A percentile compares a stretch with the other conserved stretches of the same genome.
phyloP scores from a whole-genome alignment of 35 echinoderm and acorn worm genomes.

The Apostichopus parvimensis region DNA sequence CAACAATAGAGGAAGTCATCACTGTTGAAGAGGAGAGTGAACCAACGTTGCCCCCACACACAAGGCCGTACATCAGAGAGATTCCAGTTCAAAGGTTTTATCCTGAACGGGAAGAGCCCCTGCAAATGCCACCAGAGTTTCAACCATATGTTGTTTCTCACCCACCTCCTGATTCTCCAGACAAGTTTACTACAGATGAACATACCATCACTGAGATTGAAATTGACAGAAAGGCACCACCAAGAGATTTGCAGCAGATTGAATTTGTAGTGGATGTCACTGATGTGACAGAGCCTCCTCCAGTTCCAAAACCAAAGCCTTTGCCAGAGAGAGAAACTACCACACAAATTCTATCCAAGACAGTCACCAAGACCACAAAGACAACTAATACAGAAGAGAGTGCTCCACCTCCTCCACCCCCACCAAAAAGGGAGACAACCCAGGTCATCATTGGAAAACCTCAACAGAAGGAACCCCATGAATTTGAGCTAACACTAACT shows the following conservation, averaged over 20 bases:
- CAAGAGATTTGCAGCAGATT: conserved; percentile 45
- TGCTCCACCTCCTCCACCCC: neutral
- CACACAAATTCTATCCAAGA: neutral
- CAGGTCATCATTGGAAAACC: conserved; percentile 26
- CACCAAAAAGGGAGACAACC: conserved; percentile 37
- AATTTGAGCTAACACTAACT: conserved; percentile 49
- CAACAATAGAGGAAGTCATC: conserved; percentile 43
- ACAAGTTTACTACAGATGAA: conserved; percentile 39
- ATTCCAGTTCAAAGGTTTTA: conserved; percentile 28
- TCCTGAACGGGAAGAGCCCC: conserved; percentile 21
- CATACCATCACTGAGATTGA: conserved; percentile 41
- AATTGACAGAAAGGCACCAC: conserved; percentile 44
- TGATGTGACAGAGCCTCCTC: conserved; percentile 38
- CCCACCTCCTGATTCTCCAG: conserved; percentile 19
- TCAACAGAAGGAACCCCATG: conserved; percentile 40
- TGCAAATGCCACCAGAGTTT: conserved; percentile 56
- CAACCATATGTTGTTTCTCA: conserved; percentile 52
- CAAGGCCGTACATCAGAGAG: conserved; percentile 35
- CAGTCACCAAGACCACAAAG: conserved; percentile 32
- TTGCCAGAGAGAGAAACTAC: conserved; percentile 8
- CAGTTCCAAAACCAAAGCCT: conserved; percentile 6
- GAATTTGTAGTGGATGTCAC: conserved; percentile 51
- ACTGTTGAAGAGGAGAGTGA: conserved; percentile 58
- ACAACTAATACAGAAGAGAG: conserved; percentile 15
- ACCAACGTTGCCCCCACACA: neutral